These are phyloP conservation scores for Lapara coniferarum DNA, from an alignment of 2,888 invertebrate genomes.

Conservation along the genomic window DNA sequence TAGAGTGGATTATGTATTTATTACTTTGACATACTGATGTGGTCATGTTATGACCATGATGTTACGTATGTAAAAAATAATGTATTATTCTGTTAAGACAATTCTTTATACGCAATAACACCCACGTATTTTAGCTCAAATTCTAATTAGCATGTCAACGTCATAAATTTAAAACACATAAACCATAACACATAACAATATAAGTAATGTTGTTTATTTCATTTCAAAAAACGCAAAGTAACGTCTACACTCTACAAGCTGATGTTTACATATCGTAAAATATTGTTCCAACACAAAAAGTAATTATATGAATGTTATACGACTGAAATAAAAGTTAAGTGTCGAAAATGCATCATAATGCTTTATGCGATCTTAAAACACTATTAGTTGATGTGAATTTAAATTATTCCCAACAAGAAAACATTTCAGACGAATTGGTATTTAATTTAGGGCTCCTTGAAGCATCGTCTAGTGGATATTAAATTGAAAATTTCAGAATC, in stretches of 20 bases:
- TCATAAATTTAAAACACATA: neutral
- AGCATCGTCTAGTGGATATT: constrained; percentile 21
- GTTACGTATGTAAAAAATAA: neutral
- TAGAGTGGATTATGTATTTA: no score
- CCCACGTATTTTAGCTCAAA: neutral
- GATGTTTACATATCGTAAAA: constrained; percentile 16
- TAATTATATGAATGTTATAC: constrained; percentile 16
- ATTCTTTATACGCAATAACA: neutral
- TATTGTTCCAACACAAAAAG: neutral
- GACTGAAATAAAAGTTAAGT: constrained; percentile 2
- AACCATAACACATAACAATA: neutral
- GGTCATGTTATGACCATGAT: neutral
- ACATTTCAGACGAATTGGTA: constrained; percentile 22
- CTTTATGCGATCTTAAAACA: constrained; percentile 10
- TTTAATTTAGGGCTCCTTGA: constrained; percentile 12
- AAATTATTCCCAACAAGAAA: constrained; percentile 17
- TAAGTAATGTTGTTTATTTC: neutral
- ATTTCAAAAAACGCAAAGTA: constrained; percentile 7
- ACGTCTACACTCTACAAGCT: neutral
- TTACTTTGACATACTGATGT: no score
- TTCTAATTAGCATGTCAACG: neutral
- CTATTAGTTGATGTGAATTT: constrained; percentile 18
- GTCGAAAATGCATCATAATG: constrained; percentile 6
- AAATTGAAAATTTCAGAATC: neutral
- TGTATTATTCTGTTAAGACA: neutral